These are phyloP conservation scores for Microtus pennsylvanicus DNA, from an alignment of 2,113 vertebrate species.

Conservation along the genomic window DNA sequence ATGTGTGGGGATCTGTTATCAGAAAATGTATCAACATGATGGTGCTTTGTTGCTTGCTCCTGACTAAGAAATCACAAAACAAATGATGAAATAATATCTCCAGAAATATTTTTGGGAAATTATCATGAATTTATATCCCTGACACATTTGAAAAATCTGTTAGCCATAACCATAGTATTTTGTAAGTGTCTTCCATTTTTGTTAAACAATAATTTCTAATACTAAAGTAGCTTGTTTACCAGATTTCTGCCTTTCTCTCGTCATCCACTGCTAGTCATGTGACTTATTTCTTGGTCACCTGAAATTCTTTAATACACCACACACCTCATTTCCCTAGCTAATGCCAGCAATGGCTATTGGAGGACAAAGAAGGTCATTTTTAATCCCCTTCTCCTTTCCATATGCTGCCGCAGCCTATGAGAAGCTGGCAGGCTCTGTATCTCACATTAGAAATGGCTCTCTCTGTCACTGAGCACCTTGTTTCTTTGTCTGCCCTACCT, in stretches of 20 bases:
- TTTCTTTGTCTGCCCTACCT: neutral
- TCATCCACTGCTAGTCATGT: neutral
- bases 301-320: neutral
- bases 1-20: neutral
- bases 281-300: neutral
- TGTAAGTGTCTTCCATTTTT: neutral
- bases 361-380: neutral
- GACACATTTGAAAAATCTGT: neutral
- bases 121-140: neutral
- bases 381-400: neutral
- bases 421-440: neutral
- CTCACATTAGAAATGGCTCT: neutral
- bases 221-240: neutral
- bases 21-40: neutral
- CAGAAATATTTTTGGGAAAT: neutral
- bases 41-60: neutral
- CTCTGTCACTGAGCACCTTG: neutral
- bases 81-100: neutral
- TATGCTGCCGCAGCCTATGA: neutral
- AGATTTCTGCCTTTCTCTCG: neutral
- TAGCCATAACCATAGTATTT: neutral
- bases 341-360: neutral
- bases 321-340: neutral
- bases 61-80: neutral
- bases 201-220: neutral